Evolutionary conservation across 1,140 invertebrate species (phyloP).

Genomic region (Drosophila bocqueti): DNA sequence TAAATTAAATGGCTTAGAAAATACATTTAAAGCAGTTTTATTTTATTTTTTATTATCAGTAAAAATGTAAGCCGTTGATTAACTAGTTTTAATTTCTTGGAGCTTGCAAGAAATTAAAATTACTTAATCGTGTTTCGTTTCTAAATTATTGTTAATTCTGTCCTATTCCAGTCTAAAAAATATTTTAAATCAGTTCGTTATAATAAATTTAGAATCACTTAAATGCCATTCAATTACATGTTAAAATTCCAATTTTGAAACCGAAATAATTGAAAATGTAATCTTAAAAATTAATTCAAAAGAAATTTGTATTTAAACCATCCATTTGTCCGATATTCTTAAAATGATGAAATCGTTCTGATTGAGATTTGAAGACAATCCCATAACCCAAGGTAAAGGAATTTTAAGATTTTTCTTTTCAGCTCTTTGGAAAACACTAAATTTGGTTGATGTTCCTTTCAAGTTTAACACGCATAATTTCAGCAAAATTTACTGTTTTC

Average conservation of each 20-base stretch:
- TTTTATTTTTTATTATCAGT: too few relatives aligned
- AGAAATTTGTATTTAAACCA: neutral
- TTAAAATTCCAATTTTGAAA: neutral
- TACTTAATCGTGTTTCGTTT: neutral
- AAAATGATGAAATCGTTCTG: conserved; percentile 59
- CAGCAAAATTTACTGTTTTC: conserved; percentile 51
- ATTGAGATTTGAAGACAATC: conserved; percentile 37
- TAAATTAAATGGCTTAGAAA: too few relatives aligned
- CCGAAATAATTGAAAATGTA: too few relatives aligned
- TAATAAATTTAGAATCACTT: too few relatives aligned
- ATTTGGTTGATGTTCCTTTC: conserved; percentile 15
- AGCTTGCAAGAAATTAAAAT: neutral
- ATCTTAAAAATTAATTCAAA: neutral
- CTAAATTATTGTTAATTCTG: neutral
- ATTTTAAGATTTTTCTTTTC: conserved; percentile 14
- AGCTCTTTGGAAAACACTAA: conserved; percentile 43
- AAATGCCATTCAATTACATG: too few relatives aligned
- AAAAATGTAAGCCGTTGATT: too few relatives aligned
- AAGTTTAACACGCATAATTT: conserved; percentile 12
- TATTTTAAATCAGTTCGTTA: neutral
- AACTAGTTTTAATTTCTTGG: neutral
- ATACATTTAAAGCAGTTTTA: neutral
- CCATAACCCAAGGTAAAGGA: conserved; percentile 39
- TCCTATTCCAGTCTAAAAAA: too few relatives aligned
- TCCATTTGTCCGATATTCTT: conserved; percentile 2